Evolutionary conservation across 2,113 vertebrate species (phyloP), one percentile per base, ranked within the genome.

Genomic region (Notiomystis cincta): DNA sequence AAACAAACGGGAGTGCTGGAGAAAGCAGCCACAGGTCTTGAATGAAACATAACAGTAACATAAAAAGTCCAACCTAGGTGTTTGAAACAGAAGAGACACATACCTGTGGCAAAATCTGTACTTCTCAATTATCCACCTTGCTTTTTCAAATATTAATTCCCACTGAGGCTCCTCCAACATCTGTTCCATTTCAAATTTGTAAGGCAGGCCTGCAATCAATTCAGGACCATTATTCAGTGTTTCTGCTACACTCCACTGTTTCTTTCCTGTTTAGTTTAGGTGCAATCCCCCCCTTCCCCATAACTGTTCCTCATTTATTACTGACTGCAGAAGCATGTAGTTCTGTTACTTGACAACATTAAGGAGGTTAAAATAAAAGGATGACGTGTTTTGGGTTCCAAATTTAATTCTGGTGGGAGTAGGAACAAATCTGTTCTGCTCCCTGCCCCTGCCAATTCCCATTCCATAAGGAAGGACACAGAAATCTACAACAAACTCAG

Each of bases 111-210:
- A 98, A 28, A 98, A 97, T 37, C 98, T 97, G 96, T 99, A 99
- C 94, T 99, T 99, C 88, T 98, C 98, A 93, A 99, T 98, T 94
- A 99, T 99, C 99, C 99, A 99, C 92, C 98, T 98, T 47, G 98
- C 98, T 97, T 99, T 99, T 94, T 98, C 99, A 98, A 99, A 98
- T 53, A 99, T 97, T 92, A 99, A 98, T 30, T 98, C 98, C 99
- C 99, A 99, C 90, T 97, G 98, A 78, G 99, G 99, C 81, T 98
- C 98, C 87, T 99, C 98, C 85, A 97, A 92, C 96, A 98, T 98
- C 84, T 98, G 98, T 42, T 98, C 97, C 76, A 99, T 97, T 97
- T 99, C 98, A 93, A 99, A 99, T 96, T 98, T 99, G 98, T 99
- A 99, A n/a, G 99, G 99, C 96, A 99, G 97, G 92, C 99, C 99